Evolutionary conservation across 2,113 vertebrate species (phyloP).

Genomic region (Periophthalmus modestus): DNA sequence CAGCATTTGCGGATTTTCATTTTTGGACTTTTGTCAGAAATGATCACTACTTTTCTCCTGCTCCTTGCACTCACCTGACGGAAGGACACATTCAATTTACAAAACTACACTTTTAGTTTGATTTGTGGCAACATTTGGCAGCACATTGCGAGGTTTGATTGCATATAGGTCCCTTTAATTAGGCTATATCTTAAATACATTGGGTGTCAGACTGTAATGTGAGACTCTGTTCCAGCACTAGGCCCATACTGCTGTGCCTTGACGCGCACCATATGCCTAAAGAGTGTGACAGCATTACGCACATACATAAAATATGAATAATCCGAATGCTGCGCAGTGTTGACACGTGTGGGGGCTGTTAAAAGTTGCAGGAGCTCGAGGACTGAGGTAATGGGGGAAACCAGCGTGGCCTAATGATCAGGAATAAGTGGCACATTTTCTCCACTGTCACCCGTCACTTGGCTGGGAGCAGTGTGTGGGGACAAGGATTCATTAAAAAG

Average conservation of each 20-base stretch:
- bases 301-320: conserved; percentile 4
- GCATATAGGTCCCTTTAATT: neutral
- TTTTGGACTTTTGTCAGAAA: neutral
- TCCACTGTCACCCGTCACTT: conserved; percentile 6
- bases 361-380: conserved; percentile 11
- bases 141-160: neutral
- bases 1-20: too few species aligned
- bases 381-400: conserved; percentile 11
- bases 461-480: neutral
- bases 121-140: neutral
- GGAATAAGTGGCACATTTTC: conserved; percentile 20
- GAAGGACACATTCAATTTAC: neutral
- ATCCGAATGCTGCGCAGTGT: conserved; percentile 1
- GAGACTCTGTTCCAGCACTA: neutral
- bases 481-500: conserved; percentile 6
- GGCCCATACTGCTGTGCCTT: neutral
- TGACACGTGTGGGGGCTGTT: conserved; percentile 13
- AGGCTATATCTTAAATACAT: neutral
- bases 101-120: neutral
- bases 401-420: conserved; percentile 5
- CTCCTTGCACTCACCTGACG: too few species aligned
- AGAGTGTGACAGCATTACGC: conserved; percentile 2
- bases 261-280: neutral
- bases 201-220: neutral
- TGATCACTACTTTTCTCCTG: too few species aligned